A percentile compares a stretch with the other conserved stretches of the same genome.
phyloP scores from a whole-genome alignment of 1,140 invertebrate species.

The Caenorhabditis briggsae region DNA sequence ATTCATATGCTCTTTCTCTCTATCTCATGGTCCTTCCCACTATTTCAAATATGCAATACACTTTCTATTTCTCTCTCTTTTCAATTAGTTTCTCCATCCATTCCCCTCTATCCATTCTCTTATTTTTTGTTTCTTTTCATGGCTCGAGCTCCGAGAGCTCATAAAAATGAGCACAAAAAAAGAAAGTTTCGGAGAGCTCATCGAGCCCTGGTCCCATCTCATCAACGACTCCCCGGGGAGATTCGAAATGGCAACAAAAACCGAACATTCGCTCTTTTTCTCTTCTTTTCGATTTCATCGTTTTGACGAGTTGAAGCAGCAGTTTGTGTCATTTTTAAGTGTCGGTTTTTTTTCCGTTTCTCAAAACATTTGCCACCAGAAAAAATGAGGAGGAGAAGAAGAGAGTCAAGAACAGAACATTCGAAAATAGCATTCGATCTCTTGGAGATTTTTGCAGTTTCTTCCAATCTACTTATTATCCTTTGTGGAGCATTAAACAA shows the following conservation, averaged over 20 bases:
- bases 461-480: too few species aligned
- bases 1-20: neutral
- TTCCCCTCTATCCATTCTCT: neutral
- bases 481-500: too few species aligned
- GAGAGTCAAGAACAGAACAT: neutral
- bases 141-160: neutral
- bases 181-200: slow-evolving; percentile 30
- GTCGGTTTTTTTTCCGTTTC: too few species aligned
- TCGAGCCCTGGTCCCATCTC: neutral
- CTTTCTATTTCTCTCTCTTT: neutral
- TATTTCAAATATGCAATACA: slow-evolving; percentile 7
- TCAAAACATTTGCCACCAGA: neutral
- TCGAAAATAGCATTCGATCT: neutral
- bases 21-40: neutral
- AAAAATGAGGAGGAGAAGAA: neutral
- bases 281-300: slow-evolving; percentile 13
- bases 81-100: neutral
- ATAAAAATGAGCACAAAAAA: slow-evolving; percentile 43
- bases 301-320: slow-evolving; percentile 22
- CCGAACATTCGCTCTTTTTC: slow-evolving; percentile 17
- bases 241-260: slow-evolving; percentile 38
- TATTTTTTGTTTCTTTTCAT: neutral
- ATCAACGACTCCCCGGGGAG: slow-evolving; percentile 39
- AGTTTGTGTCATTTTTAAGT: slow-evolving; percentile 1
- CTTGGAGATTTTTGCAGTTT: neutral